Conservation (phyloP, 2,113 vertebrate genomes). For the Chlorodrepanis virens region DNA sequence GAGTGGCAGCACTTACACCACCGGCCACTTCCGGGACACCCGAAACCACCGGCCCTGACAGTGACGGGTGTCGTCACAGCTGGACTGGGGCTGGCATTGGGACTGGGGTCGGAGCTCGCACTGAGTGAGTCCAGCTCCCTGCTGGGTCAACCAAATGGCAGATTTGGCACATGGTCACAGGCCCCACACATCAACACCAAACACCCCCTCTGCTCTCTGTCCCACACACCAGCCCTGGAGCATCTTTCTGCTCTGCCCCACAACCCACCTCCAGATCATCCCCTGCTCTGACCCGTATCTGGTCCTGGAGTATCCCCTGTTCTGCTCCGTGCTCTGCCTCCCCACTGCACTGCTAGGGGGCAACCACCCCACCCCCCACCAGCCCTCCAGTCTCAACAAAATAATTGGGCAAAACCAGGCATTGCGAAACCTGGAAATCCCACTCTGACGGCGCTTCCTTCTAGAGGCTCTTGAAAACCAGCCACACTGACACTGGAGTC, state of each 20-base stretch:
- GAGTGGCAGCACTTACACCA: background rate
- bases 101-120: background rate
- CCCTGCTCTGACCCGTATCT: background rate
- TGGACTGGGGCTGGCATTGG: background rate
- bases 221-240: background rate
- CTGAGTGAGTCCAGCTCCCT: background rate
- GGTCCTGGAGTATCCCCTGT: background rate
- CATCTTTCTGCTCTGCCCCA: background rate
- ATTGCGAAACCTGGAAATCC: slow-evolving; percentile 31
- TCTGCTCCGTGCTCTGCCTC: too few species aligned
- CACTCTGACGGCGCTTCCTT: background rate
- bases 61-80: background rate
- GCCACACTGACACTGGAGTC: fast-evolving
- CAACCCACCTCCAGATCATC: fast-evolving
- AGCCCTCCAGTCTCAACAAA: fast-evolving
- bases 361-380: background rate
- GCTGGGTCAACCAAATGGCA: fast-evolving
- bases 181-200: background rate
- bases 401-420: background rate
- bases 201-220: background rate
- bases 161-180: fast-evolving
- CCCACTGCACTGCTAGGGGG: fast-evolving
- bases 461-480: slow-evolving; percentile 4
- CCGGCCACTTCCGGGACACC: fast-evolving
- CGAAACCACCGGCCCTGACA: fast-evolving